A percentile compares a stretch with the other conserved stretches of the same genome.
phyloP scores from a whole-genome alignment of 2,888 invertebrate species.

The Subacronicta megacephala region DNA sequence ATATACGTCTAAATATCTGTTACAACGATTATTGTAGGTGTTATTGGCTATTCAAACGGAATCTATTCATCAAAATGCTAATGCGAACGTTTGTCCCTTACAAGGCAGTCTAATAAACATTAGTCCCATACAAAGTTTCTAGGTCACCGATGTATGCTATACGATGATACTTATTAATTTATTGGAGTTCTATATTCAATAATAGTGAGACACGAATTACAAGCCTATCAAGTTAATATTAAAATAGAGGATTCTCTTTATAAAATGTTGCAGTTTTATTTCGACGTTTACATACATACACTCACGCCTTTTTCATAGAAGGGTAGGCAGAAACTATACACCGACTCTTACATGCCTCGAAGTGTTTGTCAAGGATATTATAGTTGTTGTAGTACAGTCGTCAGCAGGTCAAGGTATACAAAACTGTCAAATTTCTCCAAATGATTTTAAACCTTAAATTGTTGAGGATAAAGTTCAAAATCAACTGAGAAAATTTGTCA shows the following conservation, averaged over 20 bases:
- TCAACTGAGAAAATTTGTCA: too few relatives aligned
- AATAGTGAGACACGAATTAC: constrained; percentile 80
- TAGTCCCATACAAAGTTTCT: constrained; percentile 29
- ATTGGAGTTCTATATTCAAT: constrained; percentile 73
- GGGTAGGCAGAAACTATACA: too few relatives aligned
- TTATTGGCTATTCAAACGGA: not conserved
- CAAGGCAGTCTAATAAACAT: constrained; percentile 12
- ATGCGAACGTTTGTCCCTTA: not conserved
- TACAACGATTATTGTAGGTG: not conserved
- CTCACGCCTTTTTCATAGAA: too few relatives aligned
- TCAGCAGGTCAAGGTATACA: too few relatives aligned
- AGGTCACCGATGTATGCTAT: constrained; percentile 38
- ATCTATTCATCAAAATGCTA: not conserved
- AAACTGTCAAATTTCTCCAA: too few relatives aligned
- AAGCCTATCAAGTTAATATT: constrained; percentile 82
- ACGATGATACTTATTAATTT: constrained; percentile 62
- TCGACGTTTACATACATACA: not conserved
- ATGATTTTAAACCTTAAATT: too few relatives aligned
- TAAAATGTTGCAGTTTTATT: constrained; percentile 61
- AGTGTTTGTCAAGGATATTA: too few relatives aligned
- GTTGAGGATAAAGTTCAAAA: too few relatives aligned
- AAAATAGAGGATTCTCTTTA: constrained; percentile 84
- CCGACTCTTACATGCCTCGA: too few relatives aligned
- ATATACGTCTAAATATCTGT: not conserved
- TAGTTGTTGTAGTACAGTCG: too few relatives aligned